These are phyloP conservation scores for Dryobates pubescens DNA, from an alignment of 2,797 vertebrate genomes.

Conservation along the genomic window DNA sequence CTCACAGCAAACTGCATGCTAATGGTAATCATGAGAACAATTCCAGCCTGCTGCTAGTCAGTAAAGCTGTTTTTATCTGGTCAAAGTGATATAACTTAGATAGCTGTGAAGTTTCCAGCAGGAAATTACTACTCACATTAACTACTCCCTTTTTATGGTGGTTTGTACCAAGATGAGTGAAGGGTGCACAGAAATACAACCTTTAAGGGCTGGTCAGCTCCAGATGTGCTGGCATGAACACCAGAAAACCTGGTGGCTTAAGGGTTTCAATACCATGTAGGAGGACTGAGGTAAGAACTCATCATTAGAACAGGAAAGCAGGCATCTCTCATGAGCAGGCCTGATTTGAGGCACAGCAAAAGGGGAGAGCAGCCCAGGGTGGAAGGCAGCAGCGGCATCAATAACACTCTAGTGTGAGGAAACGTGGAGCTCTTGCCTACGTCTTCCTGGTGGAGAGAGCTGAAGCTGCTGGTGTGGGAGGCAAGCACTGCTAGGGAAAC, in stretches of 20 bases:
- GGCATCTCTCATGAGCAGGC: neutral
- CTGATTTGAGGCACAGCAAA: neutral
- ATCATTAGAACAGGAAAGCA: neutral
- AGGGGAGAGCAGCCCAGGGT: neutral
- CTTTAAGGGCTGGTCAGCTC: neutral
- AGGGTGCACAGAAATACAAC: neutral
- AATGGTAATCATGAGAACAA: conserved; percentile 15
- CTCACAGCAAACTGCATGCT: neutral
- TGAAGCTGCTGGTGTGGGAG: neutral
- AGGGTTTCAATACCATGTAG: neutral
- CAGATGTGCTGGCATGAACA: neutral
- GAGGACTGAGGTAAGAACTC: neutral
- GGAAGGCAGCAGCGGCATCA: neutral
- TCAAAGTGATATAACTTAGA: neutral
- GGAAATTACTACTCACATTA: conserved; percentile 1
- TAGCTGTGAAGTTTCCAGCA: conserved; percentile 28
- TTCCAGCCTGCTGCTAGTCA: conserved; percentile 14
- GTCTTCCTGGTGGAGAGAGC: neutral
- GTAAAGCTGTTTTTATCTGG: neutral
- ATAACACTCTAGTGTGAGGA: neutral
- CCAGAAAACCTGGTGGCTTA: neutral
- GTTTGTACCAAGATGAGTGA: neutral
- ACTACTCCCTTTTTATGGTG: neutral
- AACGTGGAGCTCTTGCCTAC: neutral
- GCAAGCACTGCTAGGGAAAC: neutral